A percentile compares a stretch with the other conserved stretches of the same genome.
phyloP scores from a whole-genome alignment of 2,797 vertebrate genomes.

The Mastacembelus armatus region DNA sequence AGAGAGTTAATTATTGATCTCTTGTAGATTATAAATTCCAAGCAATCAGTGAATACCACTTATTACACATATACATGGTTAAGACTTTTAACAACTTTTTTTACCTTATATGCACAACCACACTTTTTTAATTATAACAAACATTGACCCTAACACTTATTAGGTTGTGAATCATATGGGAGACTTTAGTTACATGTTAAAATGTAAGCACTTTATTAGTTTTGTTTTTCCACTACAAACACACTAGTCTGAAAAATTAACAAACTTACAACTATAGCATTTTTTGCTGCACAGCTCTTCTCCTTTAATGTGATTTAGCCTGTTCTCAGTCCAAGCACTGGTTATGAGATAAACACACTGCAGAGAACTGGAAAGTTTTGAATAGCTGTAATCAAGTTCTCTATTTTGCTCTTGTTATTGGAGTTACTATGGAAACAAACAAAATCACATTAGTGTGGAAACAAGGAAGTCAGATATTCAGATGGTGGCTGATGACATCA shows the following conservation, averaged over 20 bases:
- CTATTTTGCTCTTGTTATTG: not conserved
- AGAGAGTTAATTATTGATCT: too few relatives aligned
- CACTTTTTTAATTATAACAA: constrained; percentile 45
- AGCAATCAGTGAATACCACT: too few relatives aligned
- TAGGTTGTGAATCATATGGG: constrained; percentile 10
- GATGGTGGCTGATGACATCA: not conserved
- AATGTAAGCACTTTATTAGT: not conserved
- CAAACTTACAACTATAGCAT: not conserved
- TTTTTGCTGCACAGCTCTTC: not conserved
- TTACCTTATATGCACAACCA: constrained; percentile 41
- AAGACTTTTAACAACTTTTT: constrained; percentile 40
- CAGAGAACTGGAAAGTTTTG: constrained; percentile 14
- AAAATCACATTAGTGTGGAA: constrained; percentile 11
- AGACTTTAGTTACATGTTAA: not conserved
- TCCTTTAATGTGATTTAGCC: not conserved
- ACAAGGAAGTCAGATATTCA: constrained; percentile 23
- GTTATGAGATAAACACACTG: constrained; percentile 7
- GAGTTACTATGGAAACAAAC: constrained; percentile 11
- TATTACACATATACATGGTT: constrained; percentile 43
- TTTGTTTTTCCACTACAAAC: not conserved
- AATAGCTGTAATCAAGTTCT: constrained; percentile 9
- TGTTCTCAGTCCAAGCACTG: not conserved
- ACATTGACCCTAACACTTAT: constrained; percentile 36
- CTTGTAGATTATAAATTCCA: too few relatives aligned
- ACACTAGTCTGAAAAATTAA: not conserved